phyloP scores from a whole-genome alignment of 2,797 vertebrate species.

The Characodon lateralis region DNA sequence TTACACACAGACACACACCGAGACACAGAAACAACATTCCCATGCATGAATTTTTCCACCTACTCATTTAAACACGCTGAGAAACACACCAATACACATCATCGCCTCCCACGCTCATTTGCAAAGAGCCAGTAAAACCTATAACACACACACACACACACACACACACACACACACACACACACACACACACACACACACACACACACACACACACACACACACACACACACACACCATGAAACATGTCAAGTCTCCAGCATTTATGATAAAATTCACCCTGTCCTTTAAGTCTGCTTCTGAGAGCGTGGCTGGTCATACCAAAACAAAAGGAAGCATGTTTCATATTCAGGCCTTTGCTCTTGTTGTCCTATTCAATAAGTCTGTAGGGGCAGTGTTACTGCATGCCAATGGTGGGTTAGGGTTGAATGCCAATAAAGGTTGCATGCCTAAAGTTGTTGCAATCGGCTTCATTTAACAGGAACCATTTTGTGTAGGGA shows the following conservation, averaged over 20 bases:
- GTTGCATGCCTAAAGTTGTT: slow-evolving; percentile 29
- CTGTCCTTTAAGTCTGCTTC: slow-evolving; percentile 46
- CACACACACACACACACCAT: slow-evolving; percentile 4
- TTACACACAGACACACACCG: slow-evolving; percentile 39
- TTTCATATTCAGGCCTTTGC: slow-evolving; percentile 32
- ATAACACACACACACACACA: not conserved
- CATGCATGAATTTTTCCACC: slow-evolving; percentile 61
- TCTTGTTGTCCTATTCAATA: slow-evolving; percentile 48
- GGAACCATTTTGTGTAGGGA: slow-evolving; percentile 18
- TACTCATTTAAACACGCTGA: slow-evolving; percentile 45
- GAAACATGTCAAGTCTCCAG: slow-evolving; percentile 19
- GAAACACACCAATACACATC: slow-evolving; percentile 40
- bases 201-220: not conserved
- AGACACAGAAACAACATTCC: slow-evolving; percentile 49
- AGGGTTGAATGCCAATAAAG: not conserved
- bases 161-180: slow-evolving; percentile 7
- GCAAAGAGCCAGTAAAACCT: slow-evolving; percentile 33
- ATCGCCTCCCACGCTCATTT: slow-evolving; percentile 54
- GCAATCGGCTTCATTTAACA: slow-evolving; percentile 24
- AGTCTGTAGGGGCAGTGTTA: slow-evolving; percentile 21
- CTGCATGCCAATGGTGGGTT: slow-evolving; percentile 3
- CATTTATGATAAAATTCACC: slow-evolving; percentile 42
- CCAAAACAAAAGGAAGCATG: slow-evolving; percentile 24
- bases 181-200: not conserved
- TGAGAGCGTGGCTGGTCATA: slow-evolving; percentile 32